A percentile compares a stretch with the other conserved stretches of the same genome.
phyloP scores from a whole-genome alignment of 1,140 invertebrate species.

The Calosoma granatense region DNA sequence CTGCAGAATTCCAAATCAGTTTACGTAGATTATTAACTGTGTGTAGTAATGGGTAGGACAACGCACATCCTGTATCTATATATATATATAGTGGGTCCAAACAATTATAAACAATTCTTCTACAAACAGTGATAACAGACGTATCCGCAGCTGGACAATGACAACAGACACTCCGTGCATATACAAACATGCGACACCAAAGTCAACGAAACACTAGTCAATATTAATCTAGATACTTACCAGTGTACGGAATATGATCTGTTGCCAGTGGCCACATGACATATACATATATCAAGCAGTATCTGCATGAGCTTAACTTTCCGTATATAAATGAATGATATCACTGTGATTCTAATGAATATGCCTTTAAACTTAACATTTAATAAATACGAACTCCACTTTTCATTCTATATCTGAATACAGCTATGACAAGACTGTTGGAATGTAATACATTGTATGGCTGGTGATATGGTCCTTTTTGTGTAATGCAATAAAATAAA shows the following conservation, averaged over 20 bases:
- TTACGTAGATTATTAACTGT: background rate
- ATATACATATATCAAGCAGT: background rate
- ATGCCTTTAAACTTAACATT: background rate
- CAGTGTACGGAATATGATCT: background rate
- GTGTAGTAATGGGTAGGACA: background rate
- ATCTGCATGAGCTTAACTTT: background rate
- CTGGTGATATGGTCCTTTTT: conserved; percentile 7
- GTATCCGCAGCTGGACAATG: too few species aligned
- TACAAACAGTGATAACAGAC: background rate
- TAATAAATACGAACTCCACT: conserved; percentile 5
- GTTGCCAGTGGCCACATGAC: background rate
- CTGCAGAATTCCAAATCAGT: background rate
- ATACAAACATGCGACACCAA: too few species aligned
- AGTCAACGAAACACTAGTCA: too few species aligned
- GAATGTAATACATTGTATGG: background rate
- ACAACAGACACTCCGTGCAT: too few species aligned
- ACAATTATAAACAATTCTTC: background rate
- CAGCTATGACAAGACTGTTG: background rate
- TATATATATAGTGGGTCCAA: conserved; percentile 5
- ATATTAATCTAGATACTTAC: too few species aligned
- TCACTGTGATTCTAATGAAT: conserved; percentile 9
- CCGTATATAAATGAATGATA: conserved; percentile 1
- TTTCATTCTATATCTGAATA: conserved; percentile 5
- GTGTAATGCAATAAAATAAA: conserved; percentile 6
- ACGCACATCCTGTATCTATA: conserved; percentile 1